Percentiles rank a stretch among this genome's conserved stretches.
phyloP scores from a whole-genome alignment of 2,797 vertebrate species.

The Pelobates cultripes region DNA sequence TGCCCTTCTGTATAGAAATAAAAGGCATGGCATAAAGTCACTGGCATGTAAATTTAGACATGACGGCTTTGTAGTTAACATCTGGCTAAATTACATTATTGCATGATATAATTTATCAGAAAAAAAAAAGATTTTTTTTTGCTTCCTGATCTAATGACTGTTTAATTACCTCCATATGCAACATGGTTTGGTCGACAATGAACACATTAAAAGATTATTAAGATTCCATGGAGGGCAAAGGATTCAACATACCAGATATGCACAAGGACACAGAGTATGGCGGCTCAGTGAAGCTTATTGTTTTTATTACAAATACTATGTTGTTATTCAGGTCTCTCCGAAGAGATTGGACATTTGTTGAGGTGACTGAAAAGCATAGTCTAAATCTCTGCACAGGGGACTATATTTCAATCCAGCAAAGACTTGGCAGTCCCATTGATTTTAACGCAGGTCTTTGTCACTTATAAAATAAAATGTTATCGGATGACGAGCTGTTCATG shows the following conservation, averaged over 20 bases:
- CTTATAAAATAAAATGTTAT: no score
- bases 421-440: no score
- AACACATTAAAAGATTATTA: slow-evolving; percentile 56
- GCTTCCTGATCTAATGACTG: slow-evolving; percentile 49
- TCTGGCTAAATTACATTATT: slow-evolving; percentile 50
- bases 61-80: slow-evolving; percentile 27
- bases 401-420: no score
- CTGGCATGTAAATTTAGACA: background rate
- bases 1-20: no score
- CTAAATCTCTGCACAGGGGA: no score
- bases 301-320: background rate
- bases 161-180: slow-evolving; percentile 56
- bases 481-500: no score
- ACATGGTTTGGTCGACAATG: slow-evolving; percentile 46
- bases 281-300: background rate
- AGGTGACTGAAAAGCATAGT: no score
- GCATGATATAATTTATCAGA: slow-evolving; percentile 45
- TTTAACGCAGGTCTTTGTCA: no score
- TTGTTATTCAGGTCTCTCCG: background rate
- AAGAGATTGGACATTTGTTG: no score
- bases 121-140: slow-evolving; percentile 42
- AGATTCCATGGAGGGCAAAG: slow-evolving; percentile 44
- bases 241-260: slow-evolving; percentile 21
- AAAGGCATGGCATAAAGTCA: background rate
- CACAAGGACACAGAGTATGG: slow-evolving; percentile 30